Percentiles rank a stretch among this genome's conserved stretches.
Evolutionary conservation across 2,888 invertebrate genomes (phyloP).

Genomic region (Tridacna gigas): DNA sequence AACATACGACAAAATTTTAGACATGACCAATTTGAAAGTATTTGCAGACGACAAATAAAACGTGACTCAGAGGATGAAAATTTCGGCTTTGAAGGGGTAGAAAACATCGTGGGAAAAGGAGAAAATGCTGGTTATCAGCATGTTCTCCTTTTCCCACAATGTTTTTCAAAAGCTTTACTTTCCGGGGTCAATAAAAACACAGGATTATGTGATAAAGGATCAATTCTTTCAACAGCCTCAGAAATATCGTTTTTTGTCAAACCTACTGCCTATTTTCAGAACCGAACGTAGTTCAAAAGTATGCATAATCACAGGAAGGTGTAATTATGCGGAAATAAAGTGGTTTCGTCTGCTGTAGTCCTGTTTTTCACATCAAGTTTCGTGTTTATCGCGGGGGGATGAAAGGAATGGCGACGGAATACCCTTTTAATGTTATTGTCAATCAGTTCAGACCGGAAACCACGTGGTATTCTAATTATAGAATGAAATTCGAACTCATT

Average conservation of each 20-base stretch:
- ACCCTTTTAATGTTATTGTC: conserved; percentile 24
- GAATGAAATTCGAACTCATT: neutral
- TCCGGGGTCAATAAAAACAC: neutral
- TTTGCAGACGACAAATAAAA: no score
- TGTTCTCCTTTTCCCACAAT: neutral
- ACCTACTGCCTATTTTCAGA: no score
- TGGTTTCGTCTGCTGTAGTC: neutral
- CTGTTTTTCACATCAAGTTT: conserved; percentile 17
- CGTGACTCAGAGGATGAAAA: no score
- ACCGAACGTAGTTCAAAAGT: no score
- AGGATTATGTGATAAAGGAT: no score
- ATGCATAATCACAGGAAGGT: conserved; percentile 2
- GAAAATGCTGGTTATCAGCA: neutral
- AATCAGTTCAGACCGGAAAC: conserved; percentile 23
- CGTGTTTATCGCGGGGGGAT: conserved; percentile 3
- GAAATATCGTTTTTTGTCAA: no score
- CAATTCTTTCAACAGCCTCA: no score
- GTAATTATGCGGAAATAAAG: conserved; percentile 19
- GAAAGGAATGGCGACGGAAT: conserved; percentile 17
- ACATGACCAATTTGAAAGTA: no score
- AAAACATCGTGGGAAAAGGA: neutral
- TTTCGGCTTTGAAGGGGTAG: neutral
- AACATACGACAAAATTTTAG: no score
- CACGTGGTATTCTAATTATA: conserved; percentile 17
- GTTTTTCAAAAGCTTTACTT: neutral